These are phyloP conservation scores for Condylura cristata DNA, from an alignment of 2,113 vertebrate genomes.

Conservation along the genomic window DNA sequence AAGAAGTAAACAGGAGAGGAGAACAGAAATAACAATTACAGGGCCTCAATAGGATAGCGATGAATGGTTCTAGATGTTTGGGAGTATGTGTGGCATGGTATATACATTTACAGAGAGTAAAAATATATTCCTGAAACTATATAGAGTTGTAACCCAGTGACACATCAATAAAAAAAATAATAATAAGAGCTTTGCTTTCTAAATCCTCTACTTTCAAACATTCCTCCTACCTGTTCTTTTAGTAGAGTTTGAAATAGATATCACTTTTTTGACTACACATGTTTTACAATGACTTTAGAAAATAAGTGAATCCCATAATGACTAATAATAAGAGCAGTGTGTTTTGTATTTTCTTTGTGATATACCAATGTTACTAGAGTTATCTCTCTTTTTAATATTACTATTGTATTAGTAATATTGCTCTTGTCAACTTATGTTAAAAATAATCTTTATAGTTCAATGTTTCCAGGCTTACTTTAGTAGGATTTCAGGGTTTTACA, in stretches of 20 bases:
- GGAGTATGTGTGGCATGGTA: background rate
- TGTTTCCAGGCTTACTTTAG: background rate
- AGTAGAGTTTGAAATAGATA: background rate
- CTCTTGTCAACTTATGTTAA: slow-evolving; percentile 33
- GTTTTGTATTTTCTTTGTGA: background rate
- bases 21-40: background rate
- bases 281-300: background rate
- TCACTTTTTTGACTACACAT: background rate
- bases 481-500: background rate
- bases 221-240: background rate
- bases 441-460: background rate
- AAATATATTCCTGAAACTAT: background rate
- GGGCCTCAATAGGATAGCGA: background rate
- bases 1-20: background rate
- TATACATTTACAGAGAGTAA: background rate
- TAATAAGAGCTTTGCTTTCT: background rate
- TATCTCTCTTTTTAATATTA: background rate
- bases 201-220: background rate
- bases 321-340: background rate
- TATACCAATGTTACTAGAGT: background rate
- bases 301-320: background rate
- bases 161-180: background rate
- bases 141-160: background rate
- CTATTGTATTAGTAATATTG: background rate
- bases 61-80: background rate